Base-by-base conservation (phyloP, 2,113 vertebrate genomes). In the Forbesichthys agassizii region DNA sequence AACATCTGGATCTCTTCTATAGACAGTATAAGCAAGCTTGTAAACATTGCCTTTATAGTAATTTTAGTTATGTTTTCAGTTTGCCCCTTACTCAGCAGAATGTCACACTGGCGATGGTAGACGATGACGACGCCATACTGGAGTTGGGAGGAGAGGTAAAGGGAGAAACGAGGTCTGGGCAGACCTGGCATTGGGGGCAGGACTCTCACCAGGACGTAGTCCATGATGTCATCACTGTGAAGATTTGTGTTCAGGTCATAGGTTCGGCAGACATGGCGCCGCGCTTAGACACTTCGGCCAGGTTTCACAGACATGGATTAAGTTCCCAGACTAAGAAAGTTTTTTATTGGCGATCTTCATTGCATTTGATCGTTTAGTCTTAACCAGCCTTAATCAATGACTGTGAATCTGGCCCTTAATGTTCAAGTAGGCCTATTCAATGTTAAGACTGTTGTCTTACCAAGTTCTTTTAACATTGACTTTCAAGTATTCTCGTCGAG, bases 141-240 rank as follows among this genome's bases (percentile, higher is more conserved):
- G 54, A 97, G 93, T 88, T 95, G 95, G 0, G 94, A 93, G 9
- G 95, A 96, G 3, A 97, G 92, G 77, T 96, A 96, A 55, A 97
- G 94, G 33, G 95, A 95, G 86, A 97, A 95, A 33, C 95, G 94
- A 3, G 95, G 95, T 0, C 83, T 86, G 0, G 95, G 93, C 42
- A 92, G 81, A 1, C 87, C 91, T 0, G 87, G 84, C 3, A 1
- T 54, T 0, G 91, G 90, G 0, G 95, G 88, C 0, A 91, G 84
- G 3, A 92, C 93, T 48, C 63, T 85, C 3, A 92, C 92, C 75
- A 96, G 83, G 52, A 97, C 64, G 4, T 94, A 96, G 63, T 88
- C 67, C 78, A 96, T 85, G 74, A 97, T 94, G 76, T 95, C 91
- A 47, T 92, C 79, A 5, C 95, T 97, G 89, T 11, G 11, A 36